Conservation (phyloP, 1,140 invertebrate genomes). For the Drosophila suzukii region DNA sequence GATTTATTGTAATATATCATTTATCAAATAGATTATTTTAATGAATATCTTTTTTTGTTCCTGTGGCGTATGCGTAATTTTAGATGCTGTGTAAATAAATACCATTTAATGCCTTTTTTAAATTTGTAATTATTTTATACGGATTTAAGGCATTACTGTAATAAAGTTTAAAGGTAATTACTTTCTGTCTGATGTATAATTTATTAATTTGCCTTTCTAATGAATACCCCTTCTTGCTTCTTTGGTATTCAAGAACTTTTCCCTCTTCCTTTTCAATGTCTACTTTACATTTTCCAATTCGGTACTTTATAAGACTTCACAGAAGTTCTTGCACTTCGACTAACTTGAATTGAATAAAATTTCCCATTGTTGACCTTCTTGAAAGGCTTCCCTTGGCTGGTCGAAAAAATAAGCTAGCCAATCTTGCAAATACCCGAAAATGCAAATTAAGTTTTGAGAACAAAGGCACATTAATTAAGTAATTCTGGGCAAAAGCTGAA, state of each 20-base stretch:
- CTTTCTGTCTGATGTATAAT: not conserved
- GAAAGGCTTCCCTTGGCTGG: conserved; percentile 10
- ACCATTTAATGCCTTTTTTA: too few species aligned
- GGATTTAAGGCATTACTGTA: too few species aligned
- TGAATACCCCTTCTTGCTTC: not conserved
- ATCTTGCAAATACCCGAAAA: conserved; percentile 28
- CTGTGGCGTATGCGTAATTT: not conserved
- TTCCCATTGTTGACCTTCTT: conserved; percentile 2
- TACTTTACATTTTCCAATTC: not conserved
- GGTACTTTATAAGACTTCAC: conserved; percentile 10
- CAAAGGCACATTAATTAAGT: conserved; percentile 51
- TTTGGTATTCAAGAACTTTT: conserved; percentile 2
- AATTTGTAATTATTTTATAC: too few species aligned
- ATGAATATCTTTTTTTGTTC: too few species aligned
- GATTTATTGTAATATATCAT: too few species aligned
- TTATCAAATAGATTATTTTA: too few species aligned
- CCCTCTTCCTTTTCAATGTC: conserved; percentile 1
- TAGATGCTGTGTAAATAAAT: not conserved
- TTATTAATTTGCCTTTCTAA: not conserved
- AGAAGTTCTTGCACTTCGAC: not conserved
- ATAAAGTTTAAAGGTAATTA: not conserved
- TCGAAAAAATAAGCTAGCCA: conserved; percentile 13
- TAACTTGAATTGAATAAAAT: conserved; percentile 25
- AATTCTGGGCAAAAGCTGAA: conserved; percentile 18
- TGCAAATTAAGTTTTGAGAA: conserved; percentile 47